Base-by-base conservation (phyloP, 2,113 vertebrate species). In the Alosa alosa region DNA sequence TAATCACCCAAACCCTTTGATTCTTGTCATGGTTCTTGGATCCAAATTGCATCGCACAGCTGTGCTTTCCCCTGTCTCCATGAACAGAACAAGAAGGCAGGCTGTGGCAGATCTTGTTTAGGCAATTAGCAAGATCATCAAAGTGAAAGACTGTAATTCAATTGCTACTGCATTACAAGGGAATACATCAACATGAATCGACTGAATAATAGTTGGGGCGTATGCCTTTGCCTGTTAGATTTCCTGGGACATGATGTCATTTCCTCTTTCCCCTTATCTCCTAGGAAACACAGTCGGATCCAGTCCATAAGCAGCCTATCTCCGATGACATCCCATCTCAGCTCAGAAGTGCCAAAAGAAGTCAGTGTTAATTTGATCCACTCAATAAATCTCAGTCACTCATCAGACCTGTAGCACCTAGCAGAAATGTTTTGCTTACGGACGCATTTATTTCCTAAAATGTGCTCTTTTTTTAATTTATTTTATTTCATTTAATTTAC, bases 271-370 rank as follows among this genome's bases (percentile, higher is more conserved):
- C 82, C 25, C 15, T 10, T 86, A 20, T 86, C 25, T 89, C 84
- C 45, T 89, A 99, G 97, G 94, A 99, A 99, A 89, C 97, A 98
- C 95, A 99, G 97, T 94, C 98, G 97, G 94, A 95, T 98, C 86
- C 95, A 96, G 91, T 98, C 97, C 87, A 93, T 93, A 90, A 92
- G 96, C 89, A 94, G 95, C 93, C 85, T 94, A 86, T 93, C 95
- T 9, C 89, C 93, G 4, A 95, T 95, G 88, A 94, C 96, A 45
- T 91, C 94, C 72, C 96, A 96, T 87, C 93, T 93, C 90, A 95
- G 94, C 89, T 93, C 96, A 81, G 96, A 97, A 93, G 95, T 97
- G 95, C 96, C 96, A 94, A 97, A 96, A 94, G 96, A 98, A 96
- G 97, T 99, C 91, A 95, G 96, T 96, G 90, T 68, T n/a, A 6